Base-by-base conservation (phyloP, 2,797 vertebrate genomes). In the Loriculus beryllinus region DNA sequence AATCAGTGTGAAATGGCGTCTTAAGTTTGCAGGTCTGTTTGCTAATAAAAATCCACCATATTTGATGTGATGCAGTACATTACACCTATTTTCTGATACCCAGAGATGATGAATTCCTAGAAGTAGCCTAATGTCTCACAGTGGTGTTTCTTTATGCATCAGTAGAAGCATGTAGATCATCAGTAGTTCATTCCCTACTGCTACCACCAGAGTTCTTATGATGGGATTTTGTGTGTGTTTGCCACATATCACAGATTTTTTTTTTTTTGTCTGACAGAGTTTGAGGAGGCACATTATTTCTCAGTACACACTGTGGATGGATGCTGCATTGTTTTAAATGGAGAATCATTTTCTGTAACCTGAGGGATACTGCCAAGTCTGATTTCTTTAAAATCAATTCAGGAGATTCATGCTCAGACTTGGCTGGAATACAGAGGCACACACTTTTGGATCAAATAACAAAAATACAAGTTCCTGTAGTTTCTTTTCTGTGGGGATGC, bases 311-410 rank as follows among this genome's bases (percentile, higher is more conserved):
- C 47, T 21, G 37, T 40, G 82, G 79, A 86, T 54, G 80, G 85
- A 65, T 87, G 68, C 40, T 71, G 64, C 69, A 2, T 20, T 70
- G 79, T 69, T 92, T 72, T 39, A 80, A 93, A 77, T 31, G 69
- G 71, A 94, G 88, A 96, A 56, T 81, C 6, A 1, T 49, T 60
- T 71, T 65, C 83, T 85, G 31, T 81, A 72, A 96, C 88, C 90
- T 85, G 47, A 88, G 86, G 81, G 84, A 40, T 94, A 39, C 57
- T 89, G 78, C 81, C 82, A 94, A 85, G 68, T n/a, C 64, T 79
- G 56, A 70, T 87, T 57, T 39, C 88, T 87, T 64, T 64, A 57
- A 93, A 93, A 95, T 88, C 87, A 69, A 12, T 90, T 94, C 87
- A 82, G 63, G 91, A 85, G 43, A 82, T 90, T 91, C 69, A 79